Percentiles rank a stretch among this genome's conserved stretches.
These are phyloP conservation scores for Rana temporaria DNA, from an alignment of 2,113 vertebrate genomes.

Conservation along the genomic window DNA sequence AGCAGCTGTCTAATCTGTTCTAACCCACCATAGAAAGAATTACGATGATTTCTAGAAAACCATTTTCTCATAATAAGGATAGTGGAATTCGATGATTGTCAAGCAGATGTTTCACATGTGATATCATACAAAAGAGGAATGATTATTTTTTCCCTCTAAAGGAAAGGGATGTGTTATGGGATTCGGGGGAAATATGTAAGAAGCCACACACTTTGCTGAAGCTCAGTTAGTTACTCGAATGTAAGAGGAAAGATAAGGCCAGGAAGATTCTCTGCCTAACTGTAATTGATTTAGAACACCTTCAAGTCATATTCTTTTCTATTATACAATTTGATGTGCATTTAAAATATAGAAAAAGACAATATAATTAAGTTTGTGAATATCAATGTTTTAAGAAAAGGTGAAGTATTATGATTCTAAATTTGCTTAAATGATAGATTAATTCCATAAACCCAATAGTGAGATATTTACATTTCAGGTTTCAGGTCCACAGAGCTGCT, in stretches of 20 bases:
- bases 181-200: slow-evolving; percentile 27
- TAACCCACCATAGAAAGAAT: slow-evolving; percentile 44
- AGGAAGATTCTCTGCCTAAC: not conserved
- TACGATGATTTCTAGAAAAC: slow-evolving; percentile 37
- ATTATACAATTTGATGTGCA: too few relatives aligned
- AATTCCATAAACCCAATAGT: too few relatives aligned
- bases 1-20: slow-evolving; percentile 47
- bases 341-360: too few relatives aligned
- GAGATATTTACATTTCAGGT: too few relatives aligned
- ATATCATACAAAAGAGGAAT: slow-evolving; percentile 41
- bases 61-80: slow-evolving; percentile 44
- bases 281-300: slow-evolving; percentile 7
- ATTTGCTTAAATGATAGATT: too few relatives aligned
- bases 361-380: too few relatives aligned
- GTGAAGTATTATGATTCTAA: too few relatives aligned
- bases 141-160: not conserved
- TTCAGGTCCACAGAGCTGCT: too few relatives aligned
- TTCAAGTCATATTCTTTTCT: too few relatives aligned
- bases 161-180: slow-evolving; percentile 3
- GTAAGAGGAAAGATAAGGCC: not conserved
- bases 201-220: not conserved
- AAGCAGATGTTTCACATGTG: slow-evolving; percentile 54
- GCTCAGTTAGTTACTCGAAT: not conserved
- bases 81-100: slow-evolving; percentile 34
- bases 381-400: too few relatives aligned